Conservation (phyloP, 2,888 invertebrate genomes). For the Nemoura dubitans region DNA sequence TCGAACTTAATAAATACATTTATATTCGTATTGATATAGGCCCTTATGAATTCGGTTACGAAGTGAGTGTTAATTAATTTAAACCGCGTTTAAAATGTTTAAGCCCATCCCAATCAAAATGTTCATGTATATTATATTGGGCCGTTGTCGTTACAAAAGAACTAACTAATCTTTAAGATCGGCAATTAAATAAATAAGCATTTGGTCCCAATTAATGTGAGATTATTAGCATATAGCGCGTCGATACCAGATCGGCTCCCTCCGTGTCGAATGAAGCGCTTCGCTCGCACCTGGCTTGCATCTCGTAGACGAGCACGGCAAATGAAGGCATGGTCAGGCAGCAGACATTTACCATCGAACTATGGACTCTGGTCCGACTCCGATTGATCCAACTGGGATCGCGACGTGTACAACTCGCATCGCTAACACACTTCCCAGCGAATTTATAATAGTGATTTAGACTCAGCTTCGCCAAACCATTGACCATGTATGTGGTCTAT, state of each 20-base stretch:
- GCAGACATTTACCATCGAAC: neutral
- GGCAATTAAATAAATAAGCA: neutral
- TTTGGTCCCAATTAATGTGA: neutral
- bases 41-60: neutral
- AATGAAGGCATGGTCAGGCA: neutral
- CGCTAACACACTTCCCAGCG: neutral
- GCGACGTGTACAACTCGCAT: neutral
- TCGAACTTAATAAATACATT: neutral
- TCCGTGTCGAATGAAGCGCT: neutral
- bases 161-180: neutral
- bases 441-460: conserved; percentile 2
- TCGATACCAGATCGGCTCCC: neutral
- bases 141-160: neutral
- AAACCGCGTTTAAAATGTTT: neutral
- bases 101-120: too few species aligned
- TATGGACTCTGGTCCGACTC: neutral
- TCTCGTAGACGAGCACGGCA: neutral
- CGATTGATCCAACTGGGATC: neutral
- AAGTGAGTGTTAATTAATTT: neutral
- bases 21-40: neutral
- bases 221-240: neutral
- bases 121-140: neutral
- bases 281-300: neutral
- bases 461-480: neutral
- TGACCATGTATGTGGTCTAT: too few species aligned